Base-by-base conservation (phyloP, 2,797 vertebrate genomes). In the Rhinichthys osculus region DNA sequence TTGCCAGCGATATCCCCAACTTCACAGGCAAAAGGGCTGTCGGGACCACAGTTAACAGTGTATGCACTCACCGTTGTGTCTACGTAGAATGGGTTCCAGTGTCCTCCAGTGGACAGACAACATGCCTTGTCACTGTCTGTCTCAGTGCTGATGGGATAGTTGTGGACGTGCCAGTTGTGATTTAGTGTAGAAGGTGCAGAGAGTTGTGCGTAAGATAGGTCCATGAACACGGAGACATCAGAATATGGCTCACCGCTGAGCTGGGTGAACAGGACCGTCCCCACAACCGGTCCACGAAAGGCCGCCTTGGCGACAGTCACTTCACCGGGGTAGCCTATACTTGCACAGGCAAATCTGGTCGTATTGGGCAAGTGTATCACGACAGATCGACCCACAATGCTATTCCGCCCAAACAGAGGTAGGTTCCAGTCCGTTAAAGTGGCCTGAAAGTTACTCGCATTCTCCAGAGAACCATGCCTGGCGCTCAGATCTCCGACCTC, bases 101-200 rank as follows among this genome's bases (percentile, higher is more conserved):
- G 96, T 6, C 88, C 93, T 19, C 89, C 92, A 52, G 94, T 93
- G n/a, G 93, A 92, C 82, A 44, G 40, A 78, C 96, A 97, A 73
- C 50, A 70, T 0, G 38, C 42, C 23, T 67, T 11, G 42, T 95
- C 94, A 30, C 87, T 87, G 69, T 96, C 95, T 3, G 87, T 91
- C 82, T 95, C 95, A 6, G 95, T 94, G 89, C 93, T 93, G 73
- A 97, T 96, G 17, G 96, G 94, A 86, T 89, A 92, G 3, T 1
- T 69, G 81, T 97, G 96, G 86, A 96, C 85, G 78, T 96, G 96
- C 96, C 96, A 97, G 74, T 93, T 94, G 88, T 97, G 96, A 74
- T 93, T 88, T 77, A 0, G n/a, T 54, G 94, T 96, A 47, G 89
- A 47, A 0, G 40, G 42, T 8, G 14, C 66, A 30, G 92, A 88